phyloP scores from a whole-genome alignment of 2,797 vertebrate species.

The Alexandromys oeconomus region DNA sequence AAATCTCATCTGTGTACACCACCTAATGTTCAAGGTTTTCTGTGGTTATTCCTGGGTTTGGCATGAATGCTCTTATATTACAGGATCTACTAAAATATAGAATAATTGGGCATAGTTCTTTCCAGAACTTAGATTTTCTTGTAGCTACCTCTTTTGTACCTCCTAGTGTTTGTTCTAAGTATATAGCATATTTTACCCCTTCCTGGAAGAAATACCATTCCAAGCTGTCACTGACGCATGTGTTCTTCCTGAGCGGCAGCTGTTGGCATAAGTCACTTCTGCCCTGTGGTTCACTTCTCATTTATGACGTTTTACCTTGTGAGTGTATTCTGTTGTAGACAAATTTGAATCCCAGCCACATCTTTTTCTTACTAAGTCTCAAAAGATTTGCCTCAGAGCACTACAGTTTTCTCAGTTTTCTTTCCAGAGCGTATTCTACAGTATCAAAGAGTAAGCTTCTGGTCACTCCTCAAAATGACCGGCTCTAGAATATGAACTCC shows the following conservation, averaged over 20 bases:
- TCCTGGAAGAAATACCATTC: background rate
- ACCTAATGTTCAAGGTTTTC: background rate
- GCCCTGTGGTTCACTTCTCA: background rate
- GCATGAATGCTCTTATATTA: background rate
- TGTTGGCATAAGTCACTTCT: background rate
- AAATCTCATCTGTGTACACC: background rate
- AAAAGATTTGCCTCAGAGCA: background rate
- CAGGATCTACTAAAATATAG: background rate
- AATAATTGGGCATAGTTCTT: background rate
- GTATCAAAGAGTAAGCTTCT: background rate
- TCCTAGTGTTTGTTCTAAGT: conserved; percentile 6
- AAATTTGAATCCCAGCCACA: background rate
- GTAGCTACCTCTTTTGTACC: background rate
- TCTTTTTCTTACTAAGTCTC: background rate
- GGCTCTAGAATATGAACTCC: background rate
- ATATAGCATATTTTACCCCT: background rate
- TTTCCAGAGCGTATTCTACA: background rate
- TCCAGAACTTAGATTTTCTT: background rate
- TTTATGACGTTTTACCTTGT: background rate
- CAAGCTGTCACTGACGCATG: background rate
- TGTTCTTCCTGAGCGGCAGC: background rate
- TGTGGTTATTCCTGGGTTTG: background rate
- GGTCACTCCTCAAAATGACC: background rate
- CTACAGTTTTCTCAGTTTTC: background rate
- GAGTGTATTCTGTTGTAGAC: background rate